Evolutionary conservation across 2,797 vertebrate species (phyloP), one percentile per base, ranked within the genome.

Genomic region (Pygocentrus nattereri): DNA sequence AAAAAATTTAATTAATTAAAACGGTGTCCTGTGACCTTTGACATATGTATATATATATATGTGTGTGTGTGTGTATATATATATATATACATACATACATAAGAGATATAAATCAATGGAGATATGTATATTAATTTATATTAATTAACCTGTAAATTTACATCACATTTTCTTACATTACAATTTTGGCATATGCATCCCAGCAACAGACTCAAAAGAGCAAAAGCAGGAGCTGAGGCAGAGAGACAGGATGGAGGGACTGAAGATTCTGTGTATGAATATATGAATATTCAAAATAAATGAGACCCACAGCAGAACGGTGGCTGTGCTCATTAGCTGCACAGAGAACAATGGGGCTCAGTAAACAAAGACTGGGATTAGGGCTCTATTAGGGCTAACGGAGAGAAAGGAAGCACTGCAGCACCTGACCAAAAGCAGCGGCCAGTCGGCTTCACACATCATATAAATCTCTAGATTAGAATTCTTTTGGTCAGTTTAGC

Each of bases 261-360:
- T 10, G 56, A n/a, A 21, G 38, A 70, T 10, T 56, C 44, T 8
- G 50, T 31, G 38, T 19, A 58, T 80, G 71, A 74, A 80, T 41
- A 23, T 18, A 50, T 50, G 15, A 16, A 16, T 65, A 64, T 67
- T 72, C 41, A 61, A 38, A 30, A 65, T 49, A 16, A 74, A 23
- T 25, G n/a, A 70, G 50, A 47, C 7, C 21, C 71, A 74, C 50
- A 58, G 74, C 41, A 68, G 79, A 54, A 68, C 74, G 52, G 21
- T 62, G 67, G 62, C 47, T 47, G 47, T 21, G 73, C 79, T 81
- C 79, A 81, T 75, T 81, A 81, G 64, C 41, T 25, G 23, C 41
- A 21, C 7, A 10, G 41, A 81, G 79, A 81, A 81, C 79, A 81
- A 81, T 81, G 72, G 64, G 50, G 64, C 64, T 47, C 72, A 34